These are phyloP conservation scores for Cremastinae sp. DNA, from an alignment of 2,888 invertebrate species.

Conservation along the genomic window DNA sequence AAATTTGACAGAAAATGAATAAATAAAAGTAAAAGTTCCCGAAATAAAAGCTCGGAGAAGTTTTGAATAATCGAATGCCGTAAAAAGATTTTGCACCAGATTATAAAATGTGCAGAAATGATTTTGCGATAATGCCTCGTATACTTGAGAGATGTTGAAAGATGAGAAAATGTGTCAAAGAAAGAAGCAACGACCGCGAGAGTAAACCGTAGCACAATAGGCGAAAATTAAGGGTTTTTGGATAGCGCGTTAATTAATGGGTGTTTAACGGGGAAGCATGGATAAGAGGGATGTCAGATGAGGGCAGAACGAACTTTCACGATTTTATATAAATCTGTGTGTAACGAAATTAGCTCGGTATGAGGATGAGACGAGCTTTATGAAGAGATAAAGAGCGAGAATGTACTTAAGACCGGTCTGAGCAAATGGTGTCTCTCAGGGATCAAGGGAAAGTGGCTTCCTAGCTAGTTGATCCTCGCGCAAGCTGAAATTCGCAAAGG, in stretches of 20 bases:
- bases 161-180: too few species aligned
- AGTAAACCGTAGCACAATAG: constrained; percentile 64
- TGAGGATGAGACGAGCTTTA: constrained; percentile 6
- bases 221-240: constrained; percentile 70
- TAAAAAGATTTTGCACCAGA: too few species aligned
- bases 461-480: constrained; percentile 30
- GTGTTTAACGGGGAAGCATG: constrained; percentile 75
- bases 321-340: constrained; percentile 12
- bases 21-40: too few species aligned
- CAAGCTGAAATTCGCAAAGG: constrained; percentile 53
- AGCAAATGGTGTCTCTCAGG: constrained; percentile 35
- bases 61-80: too few species aligned
- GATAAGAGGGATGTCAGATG: constrained; percentile 57
- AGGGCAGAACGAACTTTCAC: constrained; percentile 10
- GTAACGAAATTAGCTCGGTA: constrained; percentile 32
- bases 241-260: constrained; percentile 73
- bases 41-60: too few species aligned
- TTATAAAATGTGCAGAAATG: too few species aligned
- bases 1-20: too few species aligned
- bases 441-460: constrained; percentile 8
- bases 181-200: constrained; percentile 62
- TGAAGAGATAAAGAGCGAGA: constrained; percentile 5
- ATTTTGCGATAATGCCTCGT: too few species aligned
- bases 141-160: too few species aligned
- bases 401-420: background rate